Evolutionary conservation across 1,140 invertebrate species (phyloP).

Genomic region (Acromyrmex heyeri): DNA sequence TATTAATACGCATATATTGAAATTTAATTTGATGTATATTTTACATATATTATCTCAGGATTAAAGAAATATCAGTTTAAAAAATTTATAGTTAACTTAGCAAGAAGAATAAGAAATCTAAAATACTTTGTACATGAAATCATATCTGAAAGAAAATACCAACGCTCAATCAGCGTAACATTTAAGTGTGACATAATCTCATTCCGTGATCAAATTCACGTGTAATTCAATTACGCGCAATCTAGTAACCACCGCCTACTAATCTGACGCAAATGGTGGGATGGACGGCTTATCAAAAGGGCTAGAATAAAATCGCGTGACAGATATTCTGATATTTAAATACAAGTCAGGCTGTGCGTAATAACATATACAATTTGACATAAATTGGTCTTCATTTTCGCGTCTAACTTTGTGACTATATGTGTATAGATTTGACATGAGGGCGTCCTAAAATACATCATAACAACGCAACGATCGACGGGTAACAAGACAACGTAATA

Average conservation of each 20-base stretch:
- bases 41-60: not conserved
- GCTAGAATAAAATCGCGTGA: conserved; percentile 6
- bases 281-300: not conserved
- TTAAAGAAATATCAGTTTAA: not conserved
- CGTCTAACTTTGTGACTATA: conserved; percentile 20
- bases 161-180: not conserved
- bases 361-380: not conserved
- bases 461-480: conserved; percentile 65
- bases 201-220: conserved; percentile 29
- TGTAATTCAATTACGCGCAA: conserved; percentile 17
- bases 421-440: conserved; percentile 2
- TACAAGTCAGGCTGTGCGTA: not conserved
- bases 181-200: conserved; percentile 17
- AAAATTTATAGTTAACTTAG: not conserved
- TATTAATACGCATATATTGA: not conserved
- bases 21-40: not conserved
- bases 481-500: conserved; percentile 71
- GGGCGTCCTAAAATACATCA: conserved; percentile 40
- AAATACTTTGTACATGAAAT: not conserved
- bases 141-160: not conserved
- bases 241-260: conserved; percentile 29
- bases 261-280: conserved; percentile 49
- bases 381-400: conserved; percentile 71
- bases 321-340: conserved; percentile 38
- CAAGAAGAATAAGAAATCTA: not conserved